A percentile compares a stretch with the other conserved stretches of the same genome.
These are phyloP conservation scores for Heliconius aoede DNA, from an alignment of 2,888 invertebrate genomes.

Conservation along the genomic window DNA sequence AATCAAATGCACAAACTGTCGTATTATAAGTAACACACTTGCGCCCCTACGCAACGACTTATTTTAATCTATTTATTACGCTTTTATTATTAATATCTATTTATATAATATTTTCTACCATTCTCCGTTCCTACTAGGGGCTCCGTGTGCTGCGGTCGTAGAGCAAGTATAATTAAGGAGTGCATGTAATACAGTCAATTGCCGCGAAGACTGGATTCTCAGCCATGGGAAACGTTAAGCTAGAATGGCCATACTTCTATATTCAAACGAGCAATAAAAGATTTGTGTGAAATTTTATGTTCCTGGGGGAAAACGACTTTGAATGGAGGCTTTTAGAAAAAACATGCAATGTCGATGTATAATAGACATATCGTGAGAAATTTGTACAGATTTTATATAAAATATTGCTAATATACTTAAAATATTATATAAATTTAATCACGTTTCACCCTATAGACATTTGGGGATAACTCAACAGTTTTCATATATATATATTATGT, in stretches of 20 bases:
- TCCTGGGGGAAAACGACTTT: slow-evolving; percentile 33
- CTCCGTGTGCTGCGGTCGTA: slow-evolving; percentile 47
- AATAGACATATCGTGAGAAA: neutral
- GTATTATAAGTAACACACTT: too few relatives aligned
- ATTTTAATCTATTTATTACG: neutral
- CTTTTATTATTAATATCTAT: neutral
- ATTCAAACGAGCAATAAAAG: slow-evolving; percentile 51
- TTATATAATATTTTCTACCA: neutral
- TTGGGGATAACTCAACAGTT: neutral
- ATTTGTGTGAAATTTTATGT: slow-evolving; percentile 41
- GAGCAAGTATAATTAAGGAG: slow-evolving; percentile 60
- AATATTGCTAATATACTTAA: too few relatives aligned
- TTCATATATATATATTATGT: neutral
- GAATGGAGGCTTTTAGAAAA: neutral
- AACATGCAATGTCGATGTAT: neutral
- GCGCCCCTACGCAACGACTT: too few relatives aligned
- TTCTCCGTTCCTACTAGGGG: neutral
- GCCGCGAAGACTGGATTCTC: slow-evolving; percentile 55
- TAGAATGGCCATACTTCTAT: slow-evolving; percentile 46
- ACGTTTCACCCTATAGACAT: neutral
- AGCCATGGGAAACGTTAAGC: slow-evolving; percentile 42
- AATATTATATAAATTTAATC: too few relatives aligned
- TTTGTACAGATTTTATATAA: neutral
- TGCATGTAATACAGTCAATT: slow-evolving; percentile 56
- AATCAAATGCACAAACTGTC: too few relatives aligned